Evolutionary conservation across 2,888 invertebrate species (phyloP).

Genomic region (Geophilus truncorum): DNA sequence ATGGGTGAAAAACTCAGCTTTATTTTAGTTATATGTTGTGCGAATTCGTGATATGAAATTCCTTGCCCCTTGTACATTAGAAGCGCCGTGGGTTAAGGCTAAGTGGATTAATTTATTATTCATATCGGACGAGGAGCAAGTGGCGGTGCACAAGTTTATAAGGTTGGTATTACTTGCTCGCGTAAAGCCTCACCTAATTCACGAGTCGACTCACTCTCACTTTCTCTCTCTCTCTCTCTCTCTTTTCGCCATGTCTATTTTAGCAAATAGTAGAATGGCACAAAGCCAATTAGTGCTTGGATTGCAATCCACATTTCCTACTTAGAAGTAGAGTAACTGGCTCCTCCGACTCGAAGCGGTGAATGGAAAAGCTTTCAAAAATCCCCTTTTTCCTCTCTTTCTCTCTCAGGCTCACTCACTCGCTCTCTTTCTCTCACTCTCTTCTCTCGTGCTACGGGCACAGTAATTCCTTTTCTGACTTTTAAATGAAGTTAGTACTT

Average conservation of each 20-base stretch:
- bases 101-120: background rate
- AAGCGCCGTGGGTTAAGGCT: background rate
- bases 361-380: slow-evolving; percentile 3
- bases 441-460: background rate
- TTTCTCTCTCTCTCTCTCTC: background rate
- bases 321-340: background rate
- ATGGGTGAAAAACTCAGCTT: no score
- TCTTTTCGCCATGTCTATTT: background rate
- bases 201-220: background rate
- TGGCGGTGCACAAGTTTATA: background rate
- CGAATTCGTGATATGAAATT: background rate
- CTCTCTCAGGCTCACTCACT: background rate
- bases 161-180: background rate
- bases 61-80: background rate
- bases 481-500: background rate
- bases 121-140: background rate
- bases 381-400: slow-evolving; percentile 14
- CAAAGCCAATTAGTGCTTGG: background rate
- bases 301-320: background rate
- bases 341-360: background rate
- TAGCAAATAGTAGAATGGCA: background rate
- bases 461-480: slow-evolving; percentile 5
- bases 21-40: no score
- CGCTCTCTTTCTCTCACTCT: no score
- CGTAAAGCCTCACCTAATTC: background rate